phyloP scores from a whole-genome alignment of 2,888 invertebrate species.

The Stenurella melanura region DNA sequence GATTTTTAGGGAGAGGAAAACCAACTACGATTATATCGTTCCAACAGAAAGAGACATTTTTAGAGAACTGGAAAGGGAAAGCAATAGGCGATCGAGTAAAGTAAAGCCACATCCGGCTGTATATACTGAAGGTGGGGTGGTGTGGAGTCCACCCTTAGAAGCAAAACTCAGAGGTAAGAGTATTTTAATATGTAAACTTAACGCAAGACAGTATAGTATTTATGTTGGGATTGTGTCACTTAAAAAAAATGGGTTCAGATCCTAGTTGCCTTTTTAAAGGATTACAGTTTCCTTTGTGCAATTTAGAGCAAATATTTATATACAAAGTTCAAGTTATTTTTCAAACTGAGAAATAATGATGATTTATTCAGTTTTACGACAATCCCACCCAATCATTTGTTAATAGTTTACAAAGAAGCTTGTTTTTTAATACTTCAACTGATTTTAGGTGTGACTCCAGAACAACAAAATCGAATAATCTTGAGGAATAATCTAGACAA shows the following conservation, averaged over 20 bases:
- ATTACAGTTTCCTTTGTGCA: too few relatives aligned
- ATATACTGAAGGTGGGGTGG: conserved; percentile 80
- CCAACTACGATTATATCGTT: conserved; percentile 11
- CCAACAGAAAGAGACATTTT: conserved; percentile 60
- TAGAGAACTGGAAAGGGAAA: conserved; percentile 63
- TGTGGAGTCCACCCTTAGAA: conserved; percentile 52
- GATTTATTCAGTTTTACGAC: too few relatives aligned
- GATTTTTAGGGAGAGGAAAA: conserved; percentile 48
- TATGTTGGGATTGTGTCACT: too few relatives aligned
- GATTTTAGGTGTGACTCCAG: conserved; percentile 46
- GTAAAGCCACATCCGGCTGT: conserved; percentile 68
- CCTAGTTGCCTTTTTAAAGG: too few relatives aligned
- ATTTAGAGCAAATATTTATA: too few relatives aligned
- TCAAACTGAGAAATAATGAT: too few relatives aligned
- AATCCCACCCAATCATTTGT: too few relatives aligned
- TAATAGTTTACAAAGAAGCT: too few relatives aligned
- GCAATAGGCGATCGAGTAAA: conserved; percentile 53
- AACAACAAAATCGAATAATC: conserved; percentile 51
- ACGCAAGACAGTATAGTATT: too few relatives aligned
- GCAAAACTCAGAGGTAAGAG: conserved; percentile 40
- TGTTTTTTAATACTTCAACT: neutral
- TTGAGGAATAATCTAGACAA: conserved; percentile 75
- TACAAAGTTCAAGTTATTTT: too few relatives aligned
- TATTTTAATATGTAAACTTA: neutral
- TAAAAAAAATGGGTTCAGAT: too few relatives aligned